Evolutionary conservation across 2,797 vertebrate species (phyloP).

Genomic region (Anas bahamensis): DNA sequence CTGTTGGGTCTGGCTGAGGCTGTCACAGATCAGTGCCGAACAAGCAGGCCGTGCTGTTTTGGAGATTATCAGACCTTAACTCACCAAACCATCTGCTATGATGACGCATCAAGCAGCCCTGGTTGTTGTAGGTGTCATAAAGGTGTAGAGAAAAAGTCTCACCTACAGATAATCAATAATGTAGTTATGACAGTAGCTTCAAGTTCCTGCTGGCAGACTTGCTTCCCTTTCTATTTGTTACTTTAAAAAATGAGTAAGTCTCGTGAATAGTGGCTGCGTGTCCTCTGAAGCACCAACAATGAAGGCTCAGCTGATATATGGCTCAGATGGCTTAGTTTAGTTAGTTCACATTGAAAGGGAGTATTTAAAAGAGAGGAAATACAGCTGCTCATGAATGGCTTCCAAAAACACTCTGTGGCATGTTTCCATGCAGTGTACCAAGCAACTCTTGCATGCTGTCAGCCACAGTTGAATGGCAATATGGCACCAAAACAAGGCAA

Average conservation of each 20-base stretch:
- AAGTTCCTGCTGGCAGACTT: background rate
- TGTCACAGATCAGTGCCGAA: background rate
- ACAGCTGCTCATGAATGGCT: background rate
- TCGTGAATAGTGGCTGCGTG: accelerated
- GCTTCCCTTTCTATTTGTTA: background rate
- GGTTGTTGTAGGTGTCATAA: background rate
- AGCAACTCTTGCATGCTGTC: background rate
- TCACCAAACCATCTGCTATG: background rate
- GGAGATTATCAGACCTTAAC: background rate
- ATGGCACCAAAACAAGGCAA: background rate
- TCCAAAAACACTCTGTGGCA: background rate
- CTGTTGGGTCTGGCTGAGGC: background rate
- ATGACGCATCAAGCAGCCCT: background rate
- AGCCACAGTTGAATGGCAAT: background rate
- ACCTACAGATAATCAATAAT: background rate
- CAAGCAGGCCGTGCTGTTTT: background rate
- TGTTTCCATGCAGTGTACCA: background rate
- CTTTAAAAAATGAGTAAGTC: background rate
- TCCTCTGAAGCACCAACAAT: background rate
- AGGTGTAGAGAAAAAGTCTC: background rate
- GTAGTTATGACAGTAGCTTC: background rate
- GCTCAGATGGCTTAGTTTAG: background rate
- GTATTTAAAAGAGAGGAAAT: background rate
- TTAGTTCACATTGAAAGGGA: background rate
- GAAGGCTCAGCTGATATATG: background rate